Evolutionary conservation across 2,113 vertebrate genomes (phyloP).

Genomic region (Regulus satrapa): DNA sequence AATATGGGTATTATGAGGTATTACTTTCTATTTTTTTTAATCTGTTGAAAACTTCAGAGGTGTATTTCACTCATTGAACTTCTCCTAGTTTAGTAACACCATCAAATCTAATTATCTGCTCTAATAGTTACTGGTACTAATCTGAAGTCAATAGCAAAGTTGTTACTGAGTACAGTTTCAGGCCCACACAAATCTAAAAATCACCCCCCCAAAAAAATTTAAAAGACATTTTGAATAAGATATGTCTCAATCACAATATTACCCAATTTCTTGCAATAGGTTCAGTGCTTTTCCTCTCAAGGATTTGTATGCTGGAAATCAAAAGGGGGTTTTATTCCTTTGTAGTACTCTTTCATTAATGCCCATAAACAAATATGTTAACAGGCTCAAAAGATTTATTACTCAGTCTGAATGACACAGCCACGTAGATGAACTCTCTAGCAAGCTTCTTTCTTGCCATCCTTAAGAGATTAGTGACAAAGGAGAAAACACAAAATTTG

Average conservation of each 20-base stretch:
- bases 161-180: background rate
- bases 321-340: background rate
- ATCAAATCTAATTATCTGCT: background rate
- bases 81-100: background rate
- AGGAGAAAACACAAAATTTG: background rate
- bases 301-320: background rate
- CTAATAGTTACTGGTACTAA: background rate
- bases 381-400: slow-evolving; percentile 5
- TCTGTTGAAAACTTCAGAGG: background rate
- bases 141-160: background rate
- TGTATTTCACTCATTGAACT: background rate
- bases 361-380: background rate
- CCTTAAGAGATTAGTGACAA: slow-evolving; percentile 23
- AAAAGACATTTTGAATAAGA: background rate
- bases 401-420: background rate
- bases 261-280: background rate
- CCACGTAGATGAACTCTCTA: background rate
- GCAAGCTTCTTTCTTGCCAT: background rate
- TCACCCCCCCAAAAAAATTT: background rate
- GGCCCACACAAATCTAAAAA: background rate
- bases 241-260: background rate
- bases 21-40: background rate
- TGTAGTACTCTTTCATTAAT: background rate
- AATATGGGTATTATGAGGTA: background rate
- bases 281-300: background rate